phyloP scores from a whole-genome alignment of 2,797 vertebrate species.

The Falco concolor region DNA sequence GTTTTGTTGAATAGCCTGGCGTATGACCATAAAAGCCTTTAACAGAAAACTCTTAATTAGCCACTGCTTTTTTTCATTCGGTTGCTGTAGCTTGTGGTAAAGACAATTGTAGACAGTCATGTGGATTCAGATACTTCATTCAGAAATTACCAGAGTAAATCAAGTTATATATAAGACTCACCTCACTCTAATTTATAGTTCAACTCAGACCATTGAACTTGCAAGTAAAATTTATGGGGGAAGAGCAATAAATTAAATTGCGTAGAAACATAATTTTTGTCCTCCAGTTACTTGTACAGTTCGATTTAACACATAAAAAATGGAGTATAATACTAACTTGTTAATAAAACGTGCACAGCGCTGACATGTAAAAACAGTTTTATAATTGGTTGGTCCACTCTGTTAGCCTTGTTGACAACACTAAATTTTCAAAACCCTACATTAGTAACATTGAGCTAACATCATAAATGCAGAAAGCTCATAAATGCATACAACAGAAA shows the following conservation, averaged over 20 bases:
- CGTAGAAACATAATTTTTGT: slow-evolving; percentile 71
- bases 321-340: slow-evolving; percentile 73
- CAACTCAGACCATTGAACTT: slow-evolving; percentile 69
- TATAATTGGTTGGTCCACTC: slow-evolving; percentile 72
- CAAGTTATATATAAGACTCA: slow-evolving; percentile 61
- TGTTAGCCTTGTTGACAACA: slow-evolving; percentile 76
- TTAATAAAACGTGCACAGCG: slow-evolving; percentile 77
- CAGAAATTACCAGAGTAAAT: slow-evolving; percentile 56
- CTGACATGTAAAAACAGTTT: slow-evolving; percentile 76
- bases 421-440: slow-evolving; percentile 70
- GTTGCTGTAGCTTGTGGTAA: background rate
- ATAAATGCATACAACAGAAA: slow-evolving; percentile 73
- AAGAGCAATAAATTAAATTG: slow-evolving; percentile 77
- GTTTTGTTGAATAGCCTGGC: background rate
- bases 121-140: slow-evolving; percentile 35
- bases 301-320: slow-evolving; percentile 70
- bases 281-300: slow-evolving; percentile 69
- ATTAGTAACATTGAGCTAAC: slow-evolving; percentile 66
- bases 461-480: slow-evolving; percentile 74
- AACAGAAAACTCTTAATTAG: slow-evolving; percentile 1
- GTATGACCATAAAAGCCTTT: background rate
- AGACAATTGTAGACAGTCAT: slow-evolving; percentile 2
- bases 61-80: background rate
- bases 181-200: slow-evolving; percentile 71
- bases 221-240: slow-evolving; percentile 75